These are phyloP conservation scores for Cynodonichthys magdalenae DNA, from an alignment of 2,797 vertebrate genomes.

Conservation along the genomic window DNA sequence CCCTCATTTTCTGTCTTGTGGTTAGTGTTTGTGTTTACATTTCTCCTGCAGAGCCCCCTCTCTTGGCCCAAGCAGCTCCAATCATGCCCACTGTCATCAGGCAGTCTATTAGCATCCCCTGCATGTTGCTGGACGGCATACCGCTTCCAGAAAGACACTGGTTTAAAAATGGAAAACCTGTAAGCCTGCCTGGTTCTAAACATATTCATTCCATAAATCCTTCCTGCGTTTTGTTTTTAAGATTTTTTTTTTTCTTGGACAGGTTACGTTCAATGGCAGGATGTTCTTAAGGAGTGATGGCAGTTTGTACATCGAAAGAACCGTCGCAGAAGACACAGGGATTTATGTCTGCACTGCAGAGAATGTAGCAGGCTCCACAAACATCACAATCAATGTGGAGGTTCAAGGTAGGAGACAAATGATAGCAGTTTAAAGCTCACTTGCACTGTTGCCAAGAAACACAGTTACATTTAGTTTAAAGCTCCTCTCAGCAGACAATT, in stretches of 20 bases:
- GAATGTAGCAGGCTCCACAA: slow-evolving; percentile 83
- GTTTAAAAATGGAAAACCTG: slow-evolving; percentile 83
- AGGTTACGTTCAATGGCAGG: slow-evolving; percentile 78
- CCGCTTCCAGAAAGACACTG: slow-evolving; percentile 88
- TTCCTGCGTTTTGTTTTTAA: slow-evolving; percentile 3
- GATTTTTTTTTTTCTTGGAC: background rate
- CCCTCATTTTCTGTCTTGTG: slow-evolving; percentile 7
- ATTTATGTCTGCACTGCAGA: slow-evolving; percentile 86
- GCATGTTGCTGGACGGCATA: slow-evolving; percentile 86
- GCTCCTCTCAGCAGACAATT: slow-evolving; percentile 7
- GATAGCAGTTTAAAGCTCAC: slow-evolving; percentile 4
- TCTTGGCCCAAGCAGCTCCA: slow-evolving; percentile 82
- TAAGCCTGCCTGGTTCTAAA: slow-evolving; percentile 70
- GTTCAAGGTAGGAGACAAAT: slow-evolving; percentile 81
- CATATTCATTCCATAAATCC: background rate
- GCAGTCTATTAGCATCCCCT: slow-evolving; percentile 87
- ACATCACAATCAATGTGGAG: slow-evolving; percentile 81
- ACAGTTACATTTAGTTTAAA: slow-evolving; percentile 1
- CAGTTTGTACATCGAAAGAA: slow-evolving; percentile 85
- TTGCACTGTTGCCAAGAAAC: background rate
- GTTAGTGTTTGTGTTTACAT: slow-evolving; percentile 17
- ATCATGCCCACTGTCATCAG: slow-evolving; percentile 77
- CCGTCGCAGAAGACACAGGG: slow-evolving; percentile 78
- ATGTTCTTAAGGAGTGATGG: slow-evolving; percentile 84
- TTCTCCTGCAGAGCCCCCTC: slow-evolving; percentile 79